Evolutionary conservation across 2,113 vertebrate genomes (phyloP).

Genomic region (Calyptommatus sinebrachiatus): DNA sequence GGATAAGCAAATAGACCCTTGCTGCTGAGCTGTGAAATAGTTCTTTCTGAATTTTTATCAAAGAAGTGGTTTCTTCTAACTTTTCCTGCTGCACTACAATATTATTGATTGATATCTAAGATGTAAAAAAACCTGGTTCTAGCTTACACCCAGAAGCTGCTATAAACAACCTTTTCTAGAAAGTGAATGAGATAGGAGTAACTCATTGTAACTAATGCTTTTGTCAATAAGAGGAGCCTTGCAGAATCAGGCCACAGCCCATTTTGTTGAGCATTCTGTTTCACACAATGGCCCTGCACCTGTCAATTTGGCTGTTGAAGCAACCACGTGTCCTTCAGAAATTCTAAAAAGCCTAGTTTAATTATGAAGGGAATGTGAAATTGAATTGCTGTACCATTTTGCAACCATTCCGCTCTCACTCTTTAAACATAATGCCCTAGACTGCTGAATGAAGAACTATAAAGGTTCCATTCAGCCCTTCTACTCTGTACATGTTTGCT

Average conservation of each 20-base stretch:
- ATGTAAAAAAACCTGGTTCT: neutral
- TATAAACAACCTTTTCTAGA: neutral
- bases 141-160: conserved; percentile 11
- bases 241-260: no score
- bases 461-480: no score
- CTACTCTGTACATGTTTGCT: no score
- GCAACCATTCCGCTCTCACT: no score
- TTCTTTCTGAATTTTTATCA: neutral
- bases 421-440: no score
- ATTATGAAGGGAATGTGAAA: neutral
- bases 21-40: conserved; percentile 28
- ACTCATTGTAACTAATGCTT: neutral
- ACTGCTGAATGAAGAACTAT: no score
- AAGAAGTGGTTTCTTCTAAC: neutral
- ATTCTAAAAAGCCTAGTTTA: neutral
- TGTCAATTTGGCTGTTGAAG: neutral
- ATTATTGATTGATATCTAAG: conserved; percentile 17
- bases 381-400: no score
- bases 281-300: neutral
- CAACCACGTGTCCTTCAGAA: neutral
- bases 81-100: neutral
- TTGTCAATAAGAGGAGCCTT: no score
- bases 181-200: neutral
- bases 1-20: conserved; percentile 30
- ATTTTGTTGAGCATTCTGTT: no score